A percentile compares a stretch with the other conserved stretches of the same genome.
These are phyloP conservation scores for Lamproptera curius DNA, from an alignment of 2,888 invertebrate species.

Conservation along the genomic window DNA sequence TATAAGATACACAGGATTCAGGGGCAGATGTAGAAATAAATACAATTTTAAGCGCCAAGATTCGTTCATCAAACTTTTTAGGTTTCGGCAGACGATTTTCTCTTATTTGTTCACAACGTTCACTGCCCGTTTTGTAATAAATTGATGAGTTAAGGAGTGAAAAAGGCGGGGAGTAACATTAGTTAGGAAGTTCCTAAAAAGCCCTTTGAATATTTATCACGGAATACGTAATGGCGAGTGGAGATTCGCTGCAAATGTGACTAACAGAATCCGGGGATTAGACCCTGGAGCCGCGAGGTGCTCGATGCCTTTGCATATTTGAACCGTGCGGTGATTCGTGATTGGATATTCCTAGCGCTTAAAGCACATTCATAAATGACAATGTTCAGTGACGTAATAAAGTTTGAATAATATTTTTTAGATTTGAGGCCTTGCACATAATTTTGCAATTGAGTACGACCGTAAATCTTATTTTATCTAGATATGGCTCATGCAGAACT, in stretches of 20 bases:
- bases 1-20: neutral
- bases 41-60: no score
- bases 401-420: no score
- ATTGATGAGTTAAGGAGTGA: neutral
- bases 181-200: neutral
- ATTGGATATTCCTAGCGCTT: neutral
- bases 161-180: neutral
- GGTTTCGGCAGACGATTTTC: no score
- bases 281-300: neutral
- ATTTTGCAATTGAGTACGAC: no score
- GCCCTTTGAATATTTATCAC: neutral
- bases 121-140: neutral
- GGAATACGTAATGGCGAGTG: neutral
- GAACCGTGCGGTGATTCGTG: neutral
- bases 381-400: no score
- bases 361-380: neutral
- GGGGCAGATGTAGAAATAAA: neutral
- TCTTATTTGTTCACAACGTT: no score
- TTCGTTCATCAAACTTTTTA: no score
- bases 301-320: neutral
- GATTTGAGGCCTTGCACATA: no score
- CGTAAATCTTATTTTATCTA: no score
- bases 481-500: no score
- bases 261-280: neutral
- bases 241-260: neutral